phyloP scores from a whole-genome alignment of 2,113 vertebrate species.

The Oryctolagus cuniculus region DNA sequence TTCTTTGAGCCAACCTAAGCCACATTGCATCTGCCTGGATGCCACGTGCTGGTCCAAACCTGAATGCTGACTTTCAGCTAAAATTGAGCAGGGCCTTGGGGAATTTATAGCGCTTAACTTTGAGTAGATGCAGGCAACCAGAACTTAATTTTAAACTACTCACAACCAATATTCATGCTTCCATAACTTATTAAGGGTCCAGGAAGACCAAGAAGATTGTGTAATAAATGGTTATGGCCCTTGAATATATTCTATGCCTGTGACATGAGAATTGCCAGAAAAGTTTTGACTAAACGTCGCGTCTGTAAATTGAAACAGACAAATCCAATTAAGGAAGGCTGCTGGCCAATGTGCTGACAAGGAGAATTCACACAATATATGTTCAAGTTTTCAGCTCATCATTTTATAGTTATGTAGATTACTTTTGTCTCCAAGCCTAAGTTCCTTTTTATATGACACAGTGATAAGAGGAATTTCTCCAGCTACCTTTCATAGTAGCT shows the following conservation, averaged over 20 bases:
- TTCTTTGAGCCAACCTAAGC: not conserved
- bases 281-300: slow-evolving; percentile 38
- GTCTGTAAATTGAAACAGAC: slow-evolving; percentile 49
- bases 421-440: not conserved
- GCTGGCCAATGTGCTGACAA: slow-evolving; percentile 51
- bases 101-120: not conserved
- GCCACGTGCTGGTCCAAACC: not conserved
- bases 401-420: slow-evolving; percentile 4
- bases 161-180: not conserved
- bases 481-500: not conserved
- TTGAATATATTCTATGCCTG: not conserved
- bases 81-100: not conserved
- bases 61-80: not conserved
- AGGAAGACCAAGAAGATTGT: not conserved
- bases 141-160: slow-evolving; percentile 25
- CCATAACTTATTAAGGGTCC: not conserved
- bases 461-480: not conserved
- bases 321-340: slow-evolving; percentile 33
- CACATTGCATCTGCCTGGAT: not conserved
- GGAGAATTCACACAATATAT: not conserved
- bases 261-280: not conserved
- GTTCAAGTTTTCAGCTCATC: slow-evolving; percentile 12
- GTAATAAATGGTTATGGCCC: not conserved
- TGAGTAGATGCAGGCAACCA: not conserved
- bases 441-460: not conserved